Conservation (phyloP, 2,888 invertebrate species). For the Embidobia sp. region DNA sequence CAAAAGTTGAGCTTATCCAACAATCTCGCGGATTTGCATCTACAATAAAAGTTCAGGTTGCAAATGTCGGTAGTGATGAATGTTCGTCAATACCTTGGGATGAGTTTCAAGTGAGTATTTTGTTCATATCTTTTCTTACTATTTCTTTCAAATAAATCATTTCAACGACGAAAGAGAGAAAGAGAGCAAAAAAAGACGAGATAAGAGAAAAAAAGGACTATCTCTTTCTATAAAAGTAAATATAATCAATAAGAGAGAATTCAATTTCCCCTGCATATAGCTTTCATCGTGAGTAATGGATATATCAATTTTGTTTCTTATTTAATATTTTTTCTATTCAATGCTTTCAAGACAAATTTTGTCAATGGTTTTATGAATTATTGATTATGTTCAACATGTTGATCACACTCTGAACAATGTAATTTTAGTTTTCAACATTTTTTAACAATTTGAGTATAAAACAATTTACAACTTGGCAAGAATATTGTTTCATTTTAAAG, state of each 20-base stretch:
- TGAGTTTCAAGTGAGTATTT: slow-evolving; percentile 91
- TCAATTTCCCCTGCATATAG: slow-evolving; percentile 16
- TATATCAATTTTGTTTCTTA: slow-evolving; percentile 10
- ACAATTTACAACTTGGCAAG: too few species aligned
- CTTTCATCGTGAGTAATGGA: slow-evolving; percentile 48
- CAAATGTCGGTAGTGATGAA: slow-evolving; percentile 89
- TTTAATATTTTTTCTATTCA: slow-evolving; percentile 17
- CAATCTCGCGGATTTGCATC: slow-evolving; percentile 87
- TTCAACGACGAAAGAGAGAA: too few species aligned
- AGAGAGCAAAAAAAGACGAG: slow-evolving; percentile 4
- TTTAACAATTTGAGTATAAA: too few species aligned
- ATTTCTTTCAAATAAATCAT: too few species aligned
- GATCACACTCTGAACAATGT: background rate
- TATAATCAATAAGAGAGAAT: background rate
- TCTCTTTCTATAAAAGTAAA: background rate
- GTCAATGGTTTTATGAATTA: background rate
- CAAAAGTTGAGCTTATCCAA: slow-evolving; percentile 87
- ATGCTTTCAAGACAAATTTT: slow-evolving; percentile 19
- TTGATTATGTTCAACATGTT: background rate
- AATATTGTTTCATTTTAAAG: too few species aligned
- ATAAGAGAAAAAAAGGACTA: slow-evolving; percentile 1
- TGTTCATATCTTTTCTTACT: too few species aligned
- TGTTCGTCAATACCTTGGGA: slow-evolving; percentile 95
- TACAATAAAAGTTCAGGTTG: slow-evolving; percentile 86
- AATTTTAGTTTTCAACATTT: background rate